phyloP scores from a whole-genome alignment of 1,140 invertebrate species.

The Plodia interpunctella region DNA sequence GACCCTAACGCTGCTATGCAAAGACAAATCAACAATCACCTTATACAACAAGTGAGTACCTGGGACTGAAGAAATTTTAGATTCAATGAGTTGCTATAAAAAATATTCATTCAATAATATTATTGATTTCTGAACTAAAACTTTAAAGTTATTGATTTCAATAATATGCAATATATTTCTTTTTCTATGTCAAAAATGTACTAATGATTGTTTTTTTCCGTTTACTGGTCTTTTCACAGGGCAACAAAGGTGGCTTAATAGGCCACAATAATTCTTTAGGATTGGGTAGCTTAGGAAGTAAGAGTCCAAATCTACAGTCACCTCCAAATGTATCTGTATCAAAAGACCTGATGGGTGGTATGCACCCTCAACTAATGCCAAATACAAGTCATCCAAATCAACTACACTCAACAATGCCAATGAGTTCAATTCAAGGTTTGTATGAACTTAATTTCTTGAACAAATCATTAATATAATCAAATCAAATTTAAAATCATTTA shows the following conservation, averaged over 20 bases:
- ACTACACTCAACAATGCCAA: conserved; percentile 74
- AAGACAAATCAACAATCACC: conserved; percentile 81
- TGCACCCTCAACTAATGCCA: conserved; percentile 77
- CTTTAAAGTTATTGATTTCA: too few species aligned
- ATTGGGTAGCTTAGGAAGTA: conserved; percentile 84
- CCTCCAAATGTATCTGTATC: conserved; percentile 84
- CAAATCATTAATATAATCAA: conserved; percentile 14
- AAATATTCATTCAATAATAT: too few species aligned
- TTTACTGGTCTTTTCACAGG: conserved; percentile 78
- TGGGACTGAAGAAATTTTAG: conserved; percentile 40
- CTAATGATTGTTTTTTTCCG: conserved; percentile 53
- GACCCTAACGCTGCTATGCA: conserved; percentile 78
- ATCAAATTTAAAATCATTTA: too few species aligned
- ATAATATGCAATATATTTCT: too few species aligned
- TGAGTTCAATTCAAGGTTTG: conserved; percentile 82
- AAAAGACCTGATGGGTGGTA: conserved; percentile 72
- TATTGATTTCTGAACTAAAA: too few species aligned
- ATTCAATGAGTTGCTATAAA: too few species aligned
- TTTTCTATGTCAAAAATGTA: conserved; percentile 28
- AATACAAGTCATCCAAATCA: conserved; percentile 77
- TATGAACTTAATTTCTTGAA: conserved; percentile 13
- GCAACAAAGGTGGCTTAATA: conserved; percentile 84
- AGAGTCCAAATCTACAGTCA: conserved; percentile 89
- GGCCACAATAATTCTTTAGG: conserved; percentile 82
- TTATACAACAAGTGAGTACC: conserved; percentile 80